A percentile compares a stretch with the other conserved stretches of the same genome.
Evolutionary conservation across 2,888 invertebrate genomes (phyloP).

Genomic region (Agrypnus murinus): DNA sequence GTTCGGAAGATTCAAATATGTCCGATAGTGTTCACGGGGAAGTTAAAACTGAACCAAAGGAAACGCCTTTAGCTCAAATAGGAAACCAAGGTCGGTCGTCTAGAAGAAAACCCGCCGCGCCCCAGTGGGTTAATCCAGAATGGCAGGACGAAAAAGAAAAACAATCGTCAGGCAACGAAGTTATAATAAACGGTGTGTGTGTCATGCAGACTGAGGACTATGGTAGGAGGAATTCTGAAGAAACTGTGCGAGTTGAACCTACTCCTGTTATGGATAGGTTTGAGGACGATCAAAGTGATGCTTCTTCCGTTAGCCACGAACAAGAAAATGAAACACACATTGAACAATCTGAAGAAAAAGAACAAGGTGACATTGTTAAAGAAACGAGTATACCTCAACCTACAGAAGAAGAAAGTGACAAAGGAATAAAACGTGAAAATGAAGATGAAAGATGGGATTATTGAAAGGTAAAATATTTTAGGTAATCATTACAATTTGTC

Average conservation of each 20-base stretch:
- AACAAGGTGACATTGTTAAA: constrained; percentile 63
- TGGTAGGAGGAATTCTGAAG: constrained; percentile 74
- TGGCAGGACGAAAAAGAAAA: constrained; percentile 84
- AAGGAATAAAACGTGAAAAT: constrained; percentile 76
- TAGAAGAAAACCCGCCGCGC: constrained; percentile 94
- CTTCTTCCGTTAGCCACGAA: constrained; percentile 70
- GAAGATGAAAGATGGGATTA: constrained; percentile 81
- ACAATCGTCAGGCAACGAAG: constrained; percentile 79
- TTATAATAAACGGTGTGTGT: constrained; percentile 95
- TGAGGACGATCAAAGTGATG: constrained; percentile 74
- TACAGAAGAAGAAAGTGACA: constrained; percentile 67
- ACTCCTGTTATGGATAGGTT: constrained; percentile 80
- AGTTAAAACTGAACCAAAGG: constrained; percentile 76
- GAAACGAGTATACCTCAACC: constrained; percentile 59
- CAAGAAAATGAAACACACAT: constrained; percentile 60
- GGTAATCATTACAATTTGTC: constrained; percentile 48
- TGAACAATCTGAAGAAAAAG: constrained; percentile 53
- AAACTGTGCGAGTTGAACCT: constrained; percentile 85
- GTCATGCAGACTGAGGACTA: constrained; percentile 91
- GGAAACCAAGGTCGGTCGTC: constrained; percentile 73
- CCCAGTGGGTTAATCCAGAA: constrained; percentile 98
- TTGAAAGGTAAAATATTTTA: constrained; percentile 59
- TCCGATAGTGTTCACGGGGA: constrained; percentile 74
- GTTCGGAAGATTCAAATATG: constrained; percentile 78
- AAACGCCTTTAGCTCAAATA: constrained; percentile 60